phyloP scores from a whole-genome alignment of 2,888 invertebrate species.

The Hylaea fasciaria region DNA sequence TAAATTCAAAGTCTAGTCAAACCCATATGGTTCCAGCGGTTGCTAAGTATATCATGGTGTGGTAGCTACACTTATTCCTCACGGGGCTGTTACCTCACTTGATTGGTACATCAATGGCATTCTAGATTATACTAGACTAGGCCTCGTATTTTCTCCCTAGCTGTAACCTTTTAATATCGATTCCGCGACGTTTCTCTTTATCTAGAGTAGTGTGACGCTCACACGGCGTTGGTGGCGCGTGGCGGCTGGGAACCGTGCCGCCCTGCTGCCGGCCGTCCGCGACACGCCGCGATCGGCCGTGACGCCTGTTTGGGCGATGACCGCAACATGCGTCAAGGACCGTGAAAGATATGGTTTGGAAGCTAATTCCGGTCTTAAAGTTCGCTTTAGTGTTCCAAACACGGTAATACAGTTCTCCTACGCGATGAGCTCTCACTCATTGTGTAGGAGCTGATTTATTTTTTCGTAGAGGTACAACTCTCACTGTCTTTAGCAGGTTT shows the following conservation, averaged over 20 bases:
- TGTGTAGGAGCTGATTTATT: no score
- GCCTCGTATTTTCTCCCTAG: slow-evolving; percentile 10
- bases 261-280: slow-evolving; percentile 41
- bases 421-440: no score
- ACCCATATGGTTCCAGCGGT: no score
- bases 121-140: slow-evolving; percentile 1
- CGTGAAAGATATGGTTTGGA: slow-evolving; percentile 17
- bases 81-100: no score
- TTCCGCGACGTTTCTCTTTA: slow-evolving; percentile 52
- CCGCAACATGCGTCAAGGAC: slow-evolving; percentile 36
- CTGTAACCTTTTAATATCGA: slow-evolving; percentile 36
- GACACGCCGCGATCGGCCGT: slow-evolving; percentile 41
- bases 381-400: background rate
- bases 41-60: no score
- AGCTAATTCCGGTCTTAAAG: slow-evolving; percentile 11
- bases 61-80: no score
- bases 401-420: no score
- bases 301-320: slow-evolving; percentile 44
- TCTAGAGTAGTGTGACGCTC: slow-evolving; percentile 68
- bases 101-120: background rate
- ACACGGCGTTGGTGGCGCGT: slow-evolving; percentile 60
- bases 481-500: no score
- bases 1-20: no score
- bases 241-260: slow-evolving; percentile 68
- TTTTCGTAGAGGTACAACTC: no score